Conservation (phyloP, 2,797 vertebrate genomes). For the Enteromius thamalakanensis region DNA sequence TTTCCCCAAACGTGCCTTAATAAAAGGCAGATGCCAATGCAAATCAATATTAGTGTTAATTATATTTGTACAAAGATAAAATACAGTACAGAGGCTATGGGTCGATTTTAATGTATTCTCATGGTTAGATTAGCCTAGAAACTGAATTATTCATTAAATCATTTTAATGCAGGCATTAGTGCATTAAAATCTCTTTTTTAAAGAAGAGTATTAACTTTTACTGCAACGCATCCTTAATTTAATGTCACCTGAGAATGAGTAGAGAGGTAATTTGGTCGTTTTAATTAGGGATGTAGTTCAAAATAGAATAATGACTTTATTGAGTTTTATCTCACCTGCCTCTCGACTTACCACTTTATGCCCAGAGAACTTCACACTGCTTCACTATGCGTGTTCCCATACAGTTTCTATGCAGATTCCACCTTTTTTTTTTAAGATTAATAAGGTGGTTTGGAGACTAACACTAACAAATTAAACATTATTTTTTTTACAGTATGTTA, state of each 20-base stretch:
- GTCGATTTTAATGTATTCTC: slow-evolving; percentile 64
- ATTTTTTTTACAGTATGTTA: neutral
- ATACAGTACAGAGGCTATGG: slow-evolving; percentile 56
- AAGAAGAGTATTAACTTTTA: slow-evolving; percentile 55
- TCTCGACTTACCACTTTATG: slow-evolving; percentile 21
- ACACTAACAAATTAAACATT: neutral
- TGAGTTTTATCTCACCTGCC: slow-evolving; percentile 56
- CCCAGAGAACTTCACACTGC: slow-evolving; percentile 18
- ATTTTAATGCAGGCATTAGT: slow-evolving; percentile 70
- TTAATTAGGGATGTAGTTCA: slow-evolving; percentile 67
- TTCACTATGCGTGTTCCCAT: neutral
- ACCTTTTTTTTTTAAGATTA: slow-evolving; percentile 6
- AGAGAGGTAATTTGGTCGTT: slow-evolving; percentile 65
- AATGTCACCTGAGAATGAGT: slow-evolving; percentile 63
- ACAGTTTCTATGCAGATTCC: neutral
- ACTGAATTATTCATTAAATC: slow-evolving; percentile 68
- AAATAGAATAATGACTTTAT: slow-evolving; percentile 57
- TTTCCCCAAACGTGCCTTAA: slow-evolving; percentile 16
- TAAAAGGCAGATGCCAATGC: slow-evolving; percentile 6
- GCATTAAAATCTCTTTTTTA: slow-evolving; percentile 54
- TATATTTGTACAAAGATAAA: slow-evolving; percentile 43
- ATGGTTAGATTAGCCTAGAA: slow-evolving; percentile 55
- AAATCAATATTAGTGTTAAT: slow-evolving; percentile 23
- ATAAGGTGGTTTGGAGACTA: neutral
- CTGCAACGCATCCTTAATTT: slow-evolving; percentile 66